Evolutionary conservation across 2,113 vertebrate genomes (phyloP).

Genomic region (Thamnophis sirtalis): DNA sequence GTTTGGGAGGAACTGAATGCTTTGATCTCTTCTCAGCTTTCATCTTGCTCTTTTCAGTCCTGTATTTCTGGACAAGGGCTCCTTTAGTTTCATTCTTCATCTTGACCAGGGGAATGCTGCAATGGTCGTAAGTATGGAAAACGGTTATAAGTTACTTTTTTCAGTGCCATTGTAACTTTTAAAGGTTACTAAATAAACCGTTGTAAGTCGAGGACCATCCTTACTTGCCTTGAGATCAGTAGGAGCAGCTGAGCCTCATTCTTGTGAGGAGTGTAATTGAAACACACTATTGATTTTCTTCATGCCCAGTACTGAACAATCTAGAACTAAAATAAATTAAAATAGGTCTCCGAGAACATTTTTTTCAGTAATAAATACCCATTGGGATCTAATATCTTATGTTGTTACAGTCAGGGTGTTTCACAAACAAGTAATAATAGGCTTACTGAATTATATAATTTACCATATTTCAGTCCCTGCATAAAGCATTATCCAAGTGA

Average conservation of each 20-base stretch:
- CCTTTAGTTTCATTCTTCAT: neutral
- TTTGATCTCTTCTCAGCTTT: conserved; percentile 14
- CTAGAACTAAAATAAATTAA: neutral
- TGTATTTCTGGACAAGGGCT: neutral
- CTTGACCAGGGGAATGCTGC: neutral
- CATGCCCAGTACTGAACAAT: neutral
- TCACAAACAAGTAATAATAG: neutral
- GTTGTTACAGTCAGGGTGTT: neutral
- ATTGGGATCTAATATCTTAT: neutral
- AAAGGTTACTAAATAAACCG: neutral
- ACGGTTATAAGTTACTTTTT: neutral
- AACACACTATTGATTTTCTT: neutral
- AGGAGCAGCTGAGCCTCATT: neutral
- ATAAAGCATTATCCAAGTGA: neutral
- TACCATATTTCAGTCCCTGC: neutral
- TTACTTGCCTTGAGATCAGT: neutral
- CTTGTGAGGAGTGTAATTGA: neutral
- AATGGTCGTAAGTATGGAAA: neutral
- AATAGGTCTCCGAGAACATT: neutral
- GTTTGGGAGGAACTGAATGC: neutral
- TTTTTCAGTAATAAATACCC: neutral
- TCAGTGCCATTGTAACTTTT: neutral
- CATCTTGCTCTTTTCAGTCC: neutral
- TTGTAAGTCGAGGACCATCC: neutral
- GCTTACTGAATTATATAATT: neutral